These are phyloP conservation scores for Ianthella basta DNA, from an alignment of 37 sponge, comb jelly and placozoan species.

Conservation along the genomic window DNA sequence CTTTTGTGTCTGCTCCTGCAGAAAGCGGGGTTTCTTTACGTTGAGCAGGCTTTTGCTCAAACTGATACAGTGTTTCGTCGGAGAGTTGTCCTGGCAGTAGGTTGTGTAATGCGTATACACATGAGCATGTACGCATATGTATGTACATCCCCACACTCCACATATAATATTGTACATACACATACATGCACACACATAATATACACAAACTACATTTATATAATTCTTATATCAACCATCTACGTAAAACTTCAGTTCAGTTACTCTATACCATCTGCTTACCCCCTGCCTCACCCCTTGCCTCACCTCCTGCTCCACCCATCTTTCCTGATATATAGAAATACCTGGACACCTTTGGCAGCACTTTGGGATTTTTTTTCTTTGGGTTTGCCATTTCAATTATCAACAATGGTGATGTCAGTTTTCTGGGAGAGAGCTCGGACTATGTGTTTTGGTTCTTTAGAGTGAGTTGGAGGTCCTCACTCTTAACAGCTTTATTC, in stretches of 20 bases:
- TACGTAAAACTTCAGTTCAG: too few relatives aligned
- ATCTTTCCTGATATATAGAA: conserved; percentile 5
- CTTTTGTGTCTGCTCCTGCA: conserved; percentile 22
- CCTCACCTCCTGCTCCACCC: too few relatives aligned
- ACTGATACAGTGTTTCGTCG: conserved; percentile 59
- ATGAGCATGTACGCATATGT: too few relatives aligned
- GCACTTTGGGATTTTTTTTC: conserved; percentile 64
- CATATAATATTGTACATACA: too few relatives aligned
- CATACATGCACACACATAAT: too few relatives aligned
- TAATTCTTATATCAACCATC: too few relatives aligned
- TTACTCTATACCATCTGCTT: too few relatives aligned
- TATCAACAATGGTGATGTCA: conserved; percentile 27
- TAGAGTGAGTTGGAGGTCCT: conserved; percentile 8
- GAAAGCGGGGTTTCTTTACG: conserved; percentile 90
- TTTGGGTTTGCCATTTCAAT: conserved; percentile 86
- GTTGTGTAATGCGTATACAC: too few relatives aligned
- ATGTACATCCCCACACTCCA: too few relatives aligned
- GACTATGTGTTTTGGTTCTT: conserved; percentile 54
- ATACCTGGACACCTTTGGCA: conserved; percentile 40
- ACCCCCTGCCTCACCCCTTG: too few relatives aligned
- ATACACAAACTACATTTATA: too few relatives aligned
- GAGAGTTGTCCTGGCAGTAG: conserved; percentile 78
- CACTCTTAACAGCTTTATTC: neutral
- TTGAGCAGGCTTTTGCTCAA: conserved; percentile 73
- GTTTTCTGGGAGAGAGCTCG: conserved; percentile 57